Conservation (phyloP, 1,140 invertebrate genomes). For the Pogonomyrmex californicus region DNA sequence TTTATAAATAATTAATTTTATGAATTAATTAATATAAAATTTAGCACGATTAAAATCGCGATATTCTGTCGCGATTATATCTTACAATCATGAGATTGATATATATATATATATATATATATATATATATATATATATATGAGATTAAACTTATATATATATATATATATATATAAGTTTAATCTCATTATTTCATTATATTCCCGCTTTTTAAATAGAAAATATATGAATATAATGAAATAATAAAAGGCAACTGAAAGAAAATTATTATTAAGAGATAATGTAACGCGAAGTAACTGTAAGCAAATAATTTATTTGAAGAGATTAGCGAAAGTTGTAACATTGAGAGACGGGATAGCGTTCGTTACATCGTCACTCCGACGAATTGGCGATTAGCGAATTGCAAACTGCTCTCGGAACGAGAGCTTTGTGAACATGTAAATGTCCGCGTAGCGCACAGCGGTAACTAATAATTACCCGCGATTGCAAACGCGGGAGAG, state of each 20-base stretch:
- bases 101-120: too few relatives aligned
- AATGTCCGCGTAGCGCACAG: background rate
- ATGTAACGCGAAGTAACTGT: background rate
- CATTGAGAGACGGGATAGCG: conserved; percentile 24
- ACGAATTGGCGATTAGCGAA: conserved; percentile 47
- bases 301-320: conserved; percentile 33
- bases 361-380: conserved; percentile 12
- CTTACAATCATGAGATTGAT: conserved; percentile 31
- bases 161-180: too few relatives aligned
- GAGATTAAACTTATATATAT: too few relatives aligned
- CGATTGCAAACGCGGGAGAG: conserved; percentile 9
- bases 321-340: conserved; percentile 49
- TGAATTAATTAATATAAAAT: conserved; percentile 74
- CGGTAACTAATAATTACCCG: conserved; percentile 34
- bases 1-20: conserved; percentile 55
- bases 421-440: conserved; percentile 42
- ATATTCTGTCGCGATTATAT: conserved; percentile 42
- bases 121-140: too few relatives aligned
- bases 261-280: conserved; percentile 49
- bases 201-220: conserved; percentile 19
- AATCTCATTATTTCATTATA: too few relatives aligned
- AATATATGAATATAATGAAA: conserved; percentile 6
- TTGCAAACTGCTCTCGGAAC: conserved; percentile 25
- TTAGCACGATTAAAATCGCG: conserved; percentile 48
- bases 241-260: conserved; percentile 20